Percentiles rank a stretch among this genome's conserved stretches.
These are phyloP conservation scores for Melanchra persicariae DNA, from an alignment of 2,888 invertebrate genomes.

Conservation along the genomic window DNA sequence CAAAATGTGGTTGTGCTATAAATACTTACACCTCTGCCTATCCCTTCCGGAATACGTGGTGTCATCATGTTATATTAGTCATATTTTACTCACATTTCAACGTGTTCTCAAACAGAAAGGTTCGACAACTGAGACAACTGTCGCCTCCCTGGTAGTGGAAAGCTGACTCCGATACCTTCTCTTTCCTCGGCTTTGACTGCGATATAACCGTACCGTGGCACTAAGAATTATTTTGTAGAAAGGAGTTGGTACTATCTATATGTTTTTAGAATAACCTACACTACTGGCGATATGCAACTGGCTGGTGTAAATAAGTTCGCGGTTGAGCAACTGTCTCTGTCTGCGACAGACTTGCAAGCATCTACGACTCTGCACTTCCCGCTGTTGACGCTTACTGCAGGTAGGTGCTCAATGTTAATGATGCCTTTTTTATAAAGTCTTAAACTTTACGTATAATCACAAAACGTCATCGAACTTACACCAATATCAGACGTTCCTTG, in stretches of 20 bases:
- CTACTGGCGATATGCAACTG: conserved; percentile 69
- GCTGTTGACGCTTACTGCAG: conserved; percentile 66
- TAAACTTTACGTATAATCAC: too few species aligned
- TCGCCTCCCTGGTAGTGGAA: not conserved
- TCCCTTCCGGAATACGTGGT: too few species aligned
- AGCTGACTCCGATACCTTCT: not conserved
- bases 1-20: too few species aligned
- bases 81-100: not conserved
- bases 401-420: conserved; percentile 50
- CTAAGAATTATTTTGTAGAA: not conserved
- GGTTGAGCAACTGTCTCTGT: conserved; percentile 66
- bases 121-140: not conserved
- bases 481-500: too few species aligned
- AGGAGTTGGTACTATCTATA: not conserved
- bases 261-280: conserved; percentile 67
- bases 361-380: conserved; percentile 67
- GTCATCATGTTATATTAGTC: not conserved
- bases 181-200: too few species aligned
- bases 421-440: not conserved
- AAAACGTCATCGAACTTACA: too few species aligned
- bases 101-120: not conserved
- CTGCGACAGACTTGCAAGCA: conserved; percentile 59
- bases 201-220: not conserved
- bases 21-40: too few species aligned
- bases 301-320: conserved; percentile 70